phyloP scores from a whole-genome alignment of 2,888 invertebrate genomes.

The Drosophila barbarae region DNA sequence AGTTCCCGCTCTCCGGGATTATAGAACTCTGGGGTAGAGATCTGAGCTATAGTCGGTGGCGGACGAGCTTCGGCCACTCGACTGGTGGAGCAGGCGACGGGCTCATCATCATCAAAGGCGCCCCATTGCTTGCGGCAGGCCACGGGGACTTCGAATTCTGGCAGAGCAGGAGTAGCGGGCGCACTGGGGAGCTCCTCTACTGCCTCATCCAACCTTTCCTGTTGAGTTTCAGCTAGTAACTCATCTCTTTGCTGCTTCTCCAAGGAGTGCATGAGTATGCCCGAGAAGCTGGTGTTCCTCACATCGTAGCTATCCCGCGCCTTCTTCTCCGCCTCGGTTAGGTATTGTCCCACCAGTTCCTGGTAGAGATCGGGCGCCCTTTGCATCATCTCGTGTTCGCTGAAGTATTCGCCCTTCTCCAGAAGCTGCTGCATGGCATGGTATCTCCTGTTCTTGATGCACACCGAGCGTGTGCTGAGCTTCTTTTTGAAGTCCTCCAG shows the following conservation, averaged over 20 bases:
- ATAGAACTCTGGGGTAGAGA: slow-evolving; percentile 52
- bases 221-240: slow-evolving; percentile 76
- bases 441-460: slow-evolving; percentile 89
- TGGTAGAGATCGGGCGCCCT: slow-evolving; percentile 94
- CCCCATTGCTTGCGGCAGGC: slow-evolving; percentile 81
- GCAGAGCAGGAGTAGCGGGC: background rate
- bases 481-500: slow-evolving; percentile 83
- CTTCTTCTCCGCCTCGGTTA: slow-evolving; percentile 88
- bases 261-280: slow-evolving; percentile 89
- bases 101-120: slow-evolving; percentile 81
- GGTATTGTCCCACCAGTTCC: slow-evolving; percentile 91
- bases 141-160: slow-evolving; percentile 74
- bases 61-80: slow-evolving; percentile 12
- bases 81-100: slow-evolving; percentile 70
- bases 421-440: slow-evolving; percentile 88
- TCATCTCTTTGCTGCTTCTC: slow-evolving; percentile 86
- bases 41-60: slow-evolving; percentile 6
- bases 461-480: slow-evolving; percentile 81
- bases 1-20: slow-evolving; percentile 83
- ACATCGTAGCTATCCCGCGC: slow-evolving; percentile 83
- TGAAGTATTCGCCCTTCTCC: slow-evolving; percentile 86
- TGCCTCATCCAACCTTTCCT: slow-evolving; percentile 22
- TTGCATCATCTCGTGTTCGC: slow-evolving; percentile 95
- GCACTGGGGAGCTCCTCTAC: background rate
- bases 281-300: slow-evolving; percentile 83